Evolutionary conservation across 2,888 invertebrate species (phyloP).

Genomic region (Agrotis segetum): DNA sequence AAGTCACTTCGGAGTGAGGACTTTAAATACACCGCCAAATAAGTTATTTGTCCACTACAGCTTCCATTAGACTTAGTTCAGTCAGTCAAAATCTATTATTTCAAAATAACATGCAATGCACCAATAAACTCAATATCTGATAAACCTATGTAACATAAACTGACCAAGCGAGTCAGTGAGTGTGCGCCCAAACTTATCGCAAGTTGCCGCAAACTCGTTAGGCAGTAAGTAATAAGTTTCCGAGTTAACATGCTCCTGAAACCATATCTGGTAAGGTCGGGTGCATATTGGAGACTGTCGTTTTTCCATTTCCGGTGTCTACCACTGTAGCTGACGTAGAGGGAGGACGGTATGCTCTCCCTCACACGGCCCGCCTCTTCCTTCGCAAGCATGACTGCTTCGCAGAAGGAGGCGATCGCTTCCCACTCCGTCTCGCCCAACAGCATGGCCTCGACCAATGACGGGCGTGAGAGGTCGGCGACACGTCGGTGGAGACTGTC

Average conservation of each 20-base stretch:
- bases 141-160: background rate
- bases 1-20: too few species aligned
- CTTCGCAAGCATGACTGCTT: too few species aligned
- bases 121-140: slow-evolving; percentile 8
- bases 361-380: too few species aligned
- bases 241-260: slow-evolving; percentile 43
- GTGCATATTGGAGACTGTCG: slow-evolving; percentile 21
- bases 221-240: slow-evolving; percentile 67
- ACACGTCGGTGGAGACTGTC: background rate
- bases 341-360: too few species aligned
- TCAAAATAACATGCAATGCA: background rate
- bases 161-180: slow-evolving; percentile 9
- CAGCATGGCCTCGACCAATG: too few species aligned
- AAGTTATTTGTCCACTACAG: too few species aligned
- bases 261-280: slow-evolving; percentile 42
- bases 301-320: too few species aligned
- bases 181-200: slow-evolving; percentile 50
- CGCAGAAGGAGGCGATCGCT: too few species aligned
- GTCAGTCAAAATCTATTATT: background rate
- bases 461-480: too few species aligned
- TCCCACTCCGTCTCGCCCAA: too few species aligned
- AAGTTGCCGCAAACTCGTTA: slow-evolving; percentile 63
- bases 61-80: background rate
- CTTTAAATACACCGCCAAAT: too few species aligned
- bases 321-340: too few species aligned